Base-by-base conservation (phyloP, 2,888 invertebrate genomes). In the Polyommatus icarus region DNA sequence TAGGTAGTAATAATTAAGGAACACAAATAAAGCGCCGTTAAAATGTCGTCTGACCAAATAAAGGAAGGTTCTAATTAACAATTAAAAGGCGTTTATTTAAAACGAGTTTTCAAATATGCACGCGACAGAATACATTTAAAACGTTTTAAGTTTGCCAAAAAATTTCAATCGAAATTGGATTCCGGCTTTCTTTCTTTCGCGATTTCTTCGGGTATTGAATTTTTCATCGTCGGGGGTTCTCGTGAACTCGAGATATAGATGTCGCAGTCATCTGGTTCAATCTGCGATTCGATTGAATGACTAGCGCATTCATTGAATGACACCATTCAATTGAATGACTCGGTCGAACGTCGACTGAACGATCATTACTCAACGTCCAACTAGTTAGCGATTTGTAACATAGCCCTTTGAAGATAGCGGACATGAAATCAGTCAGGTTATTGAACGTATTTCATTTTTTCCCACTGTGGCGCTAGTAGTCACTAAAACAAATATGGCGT, bases 91-190 rank as follows among this genome's bases (percentile, higher is more conserved):
- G 8, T 75, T 54, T 75, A 75, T 75, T 54, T 50, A 50, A 73
- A 75, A 32, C 29, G 24, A 54, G 50, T 75, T 50, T 75, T 15
- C 54, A 29, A 54, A 54, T 67, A 67, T 67, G 0, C 29, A 29
- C 29, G 67, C 29, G 75, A 29, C 50, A 10, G 18, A 24, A 75
- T 54, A 75, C 75, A 50, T 75, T 54, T 54, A 29, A 24, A 54
- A 75, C 54, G 84, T 89, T 89, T 89, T 89, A 86, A 87, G 86
- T 83, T 88, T 91, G 92, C 92, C 93, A 93, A 94, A 75, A 93
- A 90, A 88, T 86, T 88, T 85, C 85, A 84, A 83, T 82, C 87
- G 88, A 86, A 84, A 84, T 88, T 87, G 94, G 91, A 94, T 93
- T 91, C 92, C 90, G 92, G 93, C 87, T 85, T 92, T 91, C 59